phyloP scores from a whole-genome alignment of 2,888 invertebrate species.

The Tridacna crocea region DNA sequence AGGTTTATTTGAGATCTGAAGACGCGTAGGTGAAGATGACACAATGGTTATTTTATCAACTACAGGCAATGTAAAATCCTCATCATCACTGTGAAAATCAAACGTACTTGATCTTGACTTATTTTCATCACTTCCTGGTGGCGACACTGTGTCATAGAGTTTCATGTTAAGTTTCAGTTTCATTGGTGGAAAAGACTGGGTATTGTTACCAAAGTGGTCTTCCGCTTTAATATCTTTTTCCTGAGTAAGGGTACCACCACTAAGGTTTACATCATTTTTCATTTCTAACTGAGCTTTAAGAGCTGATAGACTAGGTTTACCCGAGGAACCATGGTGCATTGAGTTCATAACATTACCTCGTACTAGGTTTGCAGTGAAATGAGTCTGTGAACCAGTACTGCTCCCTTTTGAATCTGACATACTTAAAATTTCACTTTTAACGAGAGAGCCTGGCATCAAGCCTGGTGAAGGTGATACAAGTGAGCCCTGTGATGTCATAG shows the following conservation, averaged over 20 bases:
- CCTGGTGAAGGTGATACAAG: slow-evolving; percentile 14
- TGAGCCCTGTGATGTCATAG: slow-evolving; percentile 48
- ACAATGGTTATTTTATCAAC: slow-evolving; percentile 66
- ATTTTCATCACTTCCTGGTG: slow-evolving; percentile 59
- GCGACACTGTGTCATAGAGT: slow-evolving; percentile 60
- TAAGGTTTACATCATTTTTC: slow-evolving; percentile 53
- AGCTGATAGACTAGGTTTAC: slow-evolving; percentile 59
- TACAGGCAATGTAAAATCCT: slow-evolving; percentile 69
- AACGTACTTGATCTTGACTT: slow-evolving; percentile 69
- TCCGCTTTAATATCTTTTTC: slow-evolving; percentile 47
- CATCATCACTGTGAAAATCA: slow-evolving; percentile 80
- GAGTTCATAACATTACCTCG: slow-evolving; percentile 24
- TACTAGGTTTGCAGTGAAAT: slow-evolving; percentile 22
- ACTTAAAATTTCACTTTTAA: slow-evolving; percentile 40
- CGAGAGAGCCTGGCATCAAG: slow-evolving; percentile 28
- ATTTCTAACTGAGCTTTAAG: slow-evolving; percentile 63
- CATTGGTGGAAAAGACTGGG: slow-evolving; percentile 53
- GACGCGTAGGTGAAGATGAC: slow-evolving; percentile 71
- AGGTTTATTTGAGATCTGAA: slow-evolving; percentile 74
- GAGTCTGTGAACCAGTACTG: slow-evolving; percentile 37
- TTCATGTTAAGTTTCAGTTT: slow-evolving; percentile 64
- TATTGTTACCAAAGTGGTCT: slow-evolving; percentile 30
- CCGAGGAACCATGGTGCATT: slow-evolving; percentile 40
- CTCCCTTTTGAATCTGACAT: slow-evolving; percentile 44
- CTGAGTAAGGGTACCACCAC: slow-evolving; percentile 48